Evolutionary conservation across 2,888 invertebrate genomes (phyloP).

Genomic region (Lepidochrysops patricia): DNA sequence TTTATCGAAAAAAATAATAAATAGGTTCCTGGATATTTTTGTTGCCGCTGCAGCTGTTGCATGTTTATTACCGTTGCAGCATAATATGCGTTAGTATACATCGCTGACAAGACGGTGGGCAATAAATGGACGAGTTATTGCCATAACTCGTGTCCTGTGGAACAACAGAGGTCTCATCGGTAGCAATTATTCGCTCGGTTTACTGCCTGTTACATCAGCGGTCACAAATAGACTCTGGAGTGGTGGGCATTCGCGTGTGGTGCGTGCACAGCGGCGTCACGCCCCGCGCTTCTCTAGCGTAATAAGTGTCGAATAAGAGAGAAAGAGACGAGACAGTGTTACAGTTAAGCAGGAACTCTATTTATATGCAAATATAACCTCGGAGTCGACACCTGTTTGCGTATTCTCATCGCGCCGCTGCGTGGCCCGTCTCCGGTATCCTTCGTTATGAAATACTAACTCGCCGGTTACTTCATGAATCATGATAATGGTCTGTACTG

Average conservation of each 20-base stretch:
- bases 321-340: conserved; percentile 65
- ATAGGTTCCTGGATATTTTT: not conserved
- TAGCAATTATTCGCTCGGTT: conserved; percentile 42
- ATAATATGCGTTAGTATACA: not conserved
- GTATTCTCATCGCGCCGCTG: conserved; percentile 66
- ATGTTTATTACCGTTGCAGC: not conserved
- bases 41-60: not conserved
- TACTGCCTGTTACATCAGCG: conserved; percentile 61
- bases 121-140: conserved; percentile 4
- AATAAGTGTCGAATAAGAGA: conserved; percentile 42
- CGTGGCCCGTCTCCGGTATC: conserved; percentile 62
- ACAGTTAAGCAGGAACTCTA: conserved; percentile 75
- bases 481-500: not conserved
- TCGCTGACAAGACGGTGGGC: not conserved
- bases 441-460: conserved; percentile 49
- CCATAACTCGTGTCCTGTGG: conserved; percentile 30
- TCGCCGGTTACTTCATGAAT: conserved; percentile 21
- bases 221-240: conserved; percentile 68
- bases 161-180: conserved; percentile 37
- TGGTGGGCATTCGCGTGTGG: conserved; percentile 43
- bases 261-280: conserved; percentile 59
- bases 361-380: conserved; percentile 75
- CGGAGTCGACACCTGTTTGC: conserved; percentile 74
- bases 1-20: not conserved
- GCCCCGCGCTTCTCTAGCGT: conserved; percentile 54